Percentiles rank a stretch among this genome's conserved stretches.
phyloP scores from a whole-genome alignment of 23 tunicate genomes.

The Styela plicata region DNA sequence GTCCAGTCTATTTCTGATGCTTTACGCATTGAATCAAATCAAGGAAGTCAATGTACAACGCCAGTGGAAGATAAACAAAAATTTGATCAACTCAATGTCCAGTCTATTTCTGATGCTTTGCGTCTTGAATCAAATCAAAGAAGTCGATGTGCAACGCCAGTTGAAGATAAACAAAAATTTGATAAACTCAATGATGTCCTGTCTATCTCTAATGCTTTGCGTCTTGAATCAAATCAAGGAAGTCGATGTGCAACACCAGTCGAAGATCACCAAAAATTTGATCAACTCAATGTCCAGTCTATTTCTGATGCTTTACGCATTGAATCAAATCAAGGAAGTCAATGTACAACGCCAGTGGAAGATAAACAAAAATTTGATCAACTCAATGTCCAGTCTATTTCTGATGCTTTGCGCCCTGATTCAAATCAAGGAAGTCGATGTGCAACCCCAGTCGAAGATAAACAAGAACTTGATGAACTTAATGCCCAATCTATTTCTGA shows the following conservation, averaged over 20 bases:
- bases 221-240: not conserved
- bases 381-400: no score
- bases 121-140: no score
- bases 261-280: not conserved
- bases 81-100: not conserved
- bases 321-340: not conserved
- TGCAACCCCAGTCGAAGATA: no score
- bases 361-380: no score
- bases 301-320: not conserved
- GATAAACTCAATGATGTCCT: no score
- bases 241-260: not conserved
- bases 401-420: no score
- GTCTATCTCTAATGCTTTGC: not conserved
- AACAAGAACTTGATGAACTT: no score
- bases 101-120: not conserved
- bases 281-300: not conserved
- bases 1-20: not conserved
- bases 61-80: not conserved
- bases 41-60: not conserved
- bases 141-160: no score
- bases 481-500: no score
- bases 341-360: not conserved
- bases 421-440: no score
- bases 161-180: no score
- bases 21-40: not conserved